These are phyloP conservation scores for Cyphomyrus plagiostoma DNA, from an alignment of 2,113 vertebrate species.

Conservation along the genomic window DNA sequence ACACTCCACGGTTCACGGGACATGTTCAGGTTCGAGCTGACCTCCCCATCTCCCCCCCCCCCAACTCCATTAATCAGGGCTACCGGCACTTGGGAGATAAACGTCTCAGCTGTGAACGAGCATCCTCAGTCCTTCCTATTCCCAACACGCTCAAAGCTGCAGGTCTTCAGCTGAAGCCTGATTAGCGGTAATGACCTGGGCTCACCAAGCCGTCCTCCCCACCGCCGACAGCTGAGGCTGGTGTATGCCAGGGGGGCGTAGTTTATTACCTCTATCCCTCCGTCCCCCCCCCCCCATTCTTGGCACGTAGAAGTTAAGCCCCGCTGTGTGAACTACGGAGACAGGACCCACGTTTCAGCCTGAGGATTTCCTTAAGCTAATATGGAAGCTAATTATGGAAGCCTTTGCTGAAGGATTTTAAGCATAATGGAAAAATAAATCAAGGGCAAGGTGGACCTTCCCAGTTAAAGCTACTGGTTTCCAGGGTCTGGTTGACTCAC, in stretches of 20 bases:
- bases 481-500: not conserved
- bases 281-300: not conserved
- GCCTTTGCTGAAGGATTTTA: not conserved
- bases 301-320: not conserved
- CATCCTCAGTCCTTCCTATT: not conserved
- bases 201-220: not conserved
- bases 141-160: not conserved
- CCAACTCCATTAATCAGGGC: not conserved
- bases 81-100: not conserved
- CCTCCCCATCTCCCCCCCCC: not conserved
- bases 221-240: not conserved
- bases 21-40: not conserved
- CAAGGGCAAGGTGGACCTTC: not conserved
- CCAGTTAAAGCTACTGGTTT: not conserved
- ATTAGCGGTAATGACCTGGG: not conserved
- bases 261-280: not conserved
- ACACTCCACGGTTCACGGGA: not conserved
- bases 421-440: not conserved
- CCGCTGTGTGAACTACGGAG: not conserved
- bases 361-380: not conserved
- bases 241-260: not conserved
- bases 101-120: not conserved
- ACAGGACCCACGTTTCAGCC: not conserved
- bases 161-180: not conserved
- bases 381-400: conserved; percentile 8